Base-by-base conservation (phyloP, 2,113 vertebrate genomes). In the Caracal caracal region DNA sequence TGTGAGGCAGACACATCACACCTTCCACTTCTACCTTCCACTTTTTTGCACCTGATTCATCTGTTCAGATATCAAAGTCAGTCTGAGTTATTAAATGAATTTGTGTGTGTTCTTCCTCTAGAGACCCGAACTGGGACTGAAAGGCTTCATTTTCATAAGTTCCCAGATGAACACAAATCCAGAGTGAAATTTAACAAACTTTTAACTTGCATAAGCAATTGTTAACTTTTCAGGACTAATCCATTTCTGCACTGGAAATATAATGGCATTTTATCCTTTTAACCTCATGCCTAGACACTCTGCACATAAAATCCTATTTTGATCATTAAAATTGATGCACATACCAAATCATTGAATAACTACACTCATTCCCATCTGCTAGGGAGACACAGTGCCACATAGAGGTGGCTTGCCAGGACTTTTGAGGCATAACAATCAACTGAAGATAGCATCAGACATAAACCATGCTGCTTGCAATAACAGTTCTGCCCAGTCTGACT, bases 311-410 rank as follows among this genome's bases (percentile, higher is more conserved):
- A 96, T 91, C 53, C 68, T 92, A 63, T 83, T 94, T 94, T 97
- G 95, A 90, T 85, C 93, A 97, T 94, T 97, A 95, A 98, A 98
- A 96, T 51, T 95, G 81, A 95, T 85, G 76, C 61, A 90, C 43
- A 84, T 79, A 89, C 75, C 88, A 83, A 24, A 51, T 96, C 79
- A 68, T 1, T 70, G 63, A 88, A 68, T 96, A 89, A 53, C 66
- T 93, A 4, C 68, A n/a, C 8, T 92, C 30, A n/a, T 89, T 94
- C 66, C 75, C 96, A 96, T 96, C 97, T 98, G 95, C 92, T 97
- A 79, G 94, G 56, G 84, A 94, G 96, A 87, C 56, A 96, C 40
- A 68, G 85, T 90, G 95, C 37, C 93, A 94, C 84, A 83, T 26
- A 94, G 47, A 95, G 59, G 56, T 95, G 40, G 75, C 26, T 95